These are phyloP conservation scores for Eueremaeus valkanovi DNA, from an alignment of 2,888 invertebrate genomes.

Conservation along the genomic window DNA sequence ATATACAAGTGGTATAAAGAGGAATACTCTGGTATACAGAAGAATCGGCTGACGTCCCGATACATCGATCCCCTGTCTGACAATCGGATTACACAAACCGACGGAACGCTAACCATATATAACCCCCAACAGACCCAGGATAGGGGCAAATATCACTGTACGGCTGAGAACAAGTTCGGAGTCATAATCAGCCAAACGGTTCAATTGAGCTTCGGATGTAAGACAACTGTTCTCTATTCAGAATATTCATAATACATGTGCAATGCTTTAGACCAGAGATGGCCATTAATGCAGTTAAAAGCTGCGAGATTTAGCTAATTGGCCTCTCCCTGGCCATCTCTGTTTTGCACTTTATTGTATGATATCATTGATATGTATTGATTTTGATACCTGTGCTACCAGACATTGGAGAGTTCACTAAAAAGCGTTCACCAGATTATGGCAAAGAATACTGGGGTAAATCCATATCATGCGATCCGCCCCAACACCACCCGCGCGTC, in stretches of 20 bases:
- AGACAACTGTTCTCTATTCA: constrained; percentile 44
- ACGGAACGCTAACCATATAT: constrained; percentile 83
- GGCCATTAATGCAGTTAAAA: too few species aligned
- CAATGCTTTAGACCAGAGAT: too few species aligned
- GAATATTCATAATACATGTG: too few species aligned
- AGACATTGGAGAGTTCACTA: constrained; percentile 78
- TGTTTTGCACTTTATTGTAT: too few species aligned
- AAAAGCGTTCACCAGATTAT: constrained; percentile 74
- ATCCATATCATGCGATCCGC: constrained; percentile 85
- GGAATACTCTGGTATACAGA: constrained; percentile 75
- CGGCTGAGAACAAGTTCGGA: constrained; percentile 83
- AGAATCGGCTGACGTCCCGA: constrained; percentile 67
- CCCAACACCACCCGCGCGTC: constrained; percentile 81
- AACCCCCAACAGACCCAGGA: constrained; percentile 72
- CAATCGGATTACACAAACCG: constrained; percentile 75
- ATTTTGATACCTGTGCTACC: constrained; percentile 39
- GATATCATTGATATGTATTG: constrained; percentile 21
- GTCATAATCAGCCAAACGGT: constrained; percentile 82
- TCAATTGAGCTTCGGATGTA: constrained; percentile 74
- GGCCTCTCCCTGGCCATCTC: background rate
- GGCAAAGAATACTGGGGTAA: constrained; percentile 93
- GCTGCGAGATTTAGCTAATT: too few species aligned
- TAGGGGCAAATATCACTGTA: constrained; percentile 84
- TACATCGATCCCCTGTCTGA: constrained; percentile 73
- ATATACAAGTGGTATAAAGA: constrained; percentile 85